Conservation (phyloP, 2,113 vertebrate genomes). For the Lathamus discolor region DNA sequence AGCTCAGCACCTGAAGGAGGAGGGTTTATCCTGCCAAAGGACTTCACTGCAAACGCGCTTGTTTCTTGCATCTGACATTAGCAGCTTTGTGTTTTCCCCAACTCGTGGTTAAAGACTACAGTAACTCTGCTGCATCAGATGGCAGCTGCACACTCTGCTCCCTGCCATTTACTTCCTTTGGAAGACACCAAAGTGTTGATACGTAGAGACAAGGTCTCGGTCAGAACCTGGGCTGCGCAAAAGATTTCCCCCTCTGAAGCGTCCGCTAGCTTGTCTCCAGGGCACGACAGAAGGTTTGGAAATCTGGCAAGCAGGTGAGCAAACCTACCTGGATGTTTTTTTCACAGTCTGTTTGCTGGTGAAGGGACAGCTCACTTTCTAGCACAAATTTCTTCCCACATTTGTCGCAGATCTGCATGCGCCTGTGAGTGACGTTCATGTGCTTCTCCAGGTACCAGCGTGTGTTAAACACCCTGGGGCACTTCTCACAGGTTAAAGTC, state of each 20-base stretch:
- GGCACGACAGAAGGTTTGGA: conserved; percentile 52
- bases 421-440: conserved; percentile 98
- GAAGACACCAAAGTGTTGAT: background rate
- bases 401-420: conserved; percentile 99
- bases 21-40: background rate
- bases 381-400: conserved; percentile 99
- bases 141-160: background rate
- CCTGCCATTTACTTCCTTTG: background rate
- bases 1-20: background rate
- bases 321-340: conserved; percentile 98
- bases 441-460: conserved; percentile 99
- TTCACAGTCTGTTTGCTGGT: conserved; percentile 99
- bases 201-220: background rate
- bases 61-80: background rate
- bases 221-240: background rate
- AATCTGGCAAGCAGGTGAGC: conserved; percentile 52
- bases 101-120: background rate
- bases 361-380: conserved; percentile 97
- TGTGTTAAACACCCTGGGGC: conserved; percentile 96
- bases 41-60: background rate
- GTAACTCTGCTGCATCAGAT: background rate
- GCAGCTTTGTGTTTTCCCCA: background rate
- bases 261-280: background rate
- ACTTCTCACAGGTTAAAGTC: conserved; percentile 96
- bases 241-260: conserved; percentile 53